phyloP scores from a whole-genome alignment of 2,113 vertebrate species.

The Suncus etruscus region DNA sequence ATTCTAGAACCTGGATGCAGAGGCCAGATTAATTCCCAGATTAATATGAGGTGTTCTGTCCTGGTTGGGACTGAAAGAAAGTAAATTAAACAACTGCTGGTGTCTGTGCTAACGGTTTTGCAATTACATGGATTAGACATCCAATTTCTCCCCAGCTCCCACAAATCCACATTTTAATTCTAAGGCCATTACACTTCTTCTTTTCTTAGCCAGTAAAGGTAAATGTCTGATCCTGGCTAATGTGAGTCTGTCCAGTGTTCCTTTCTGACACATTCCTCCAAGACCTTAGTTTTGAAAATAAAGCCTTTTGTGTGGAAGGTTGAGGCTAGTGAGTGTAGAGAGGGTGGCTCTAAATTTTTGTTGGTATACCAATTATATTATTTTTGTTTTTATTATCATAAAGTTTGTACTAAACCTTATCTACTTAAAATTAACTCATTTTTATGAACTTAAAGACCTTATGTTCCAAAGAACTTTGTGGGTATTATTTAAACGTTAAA shows the following conservation, averaged over 20 bases:
- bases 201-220: neutral
- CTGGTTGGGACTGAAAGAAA: neutral
- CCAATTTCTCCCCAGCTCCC: neutral
- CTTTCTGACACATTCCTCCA: neutral
- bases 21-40: neutral
- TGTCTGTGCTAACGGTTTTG: neutral
- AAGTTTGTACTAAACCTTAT: neutral
- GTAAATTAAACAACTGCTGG: neutral
- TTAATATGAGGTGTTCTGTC: neutral
- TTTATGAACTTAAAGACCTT: neutral
- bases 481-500: neutral
- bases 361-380: neutral
- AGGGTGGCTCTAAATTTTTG: neutral
- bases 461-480: neutral
- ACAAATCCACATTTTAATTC: neutral
- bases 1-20: neutral
- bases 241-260: neutral
- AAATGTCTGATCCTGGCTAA: accelerated
- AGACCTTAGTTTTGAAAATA: neutral
- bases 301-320: too few relatives aligned
- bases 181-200: neutral
- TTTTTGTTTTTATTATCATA: neutral
- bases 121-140: neutral
- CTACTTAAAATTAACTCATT: neutral
- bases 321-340: neutral